These are phyloP conservation scores for Buathra laborator DNA, from an alignment of 2,888 invertebrate genomes.

Conservation along the genomic window DNA sequence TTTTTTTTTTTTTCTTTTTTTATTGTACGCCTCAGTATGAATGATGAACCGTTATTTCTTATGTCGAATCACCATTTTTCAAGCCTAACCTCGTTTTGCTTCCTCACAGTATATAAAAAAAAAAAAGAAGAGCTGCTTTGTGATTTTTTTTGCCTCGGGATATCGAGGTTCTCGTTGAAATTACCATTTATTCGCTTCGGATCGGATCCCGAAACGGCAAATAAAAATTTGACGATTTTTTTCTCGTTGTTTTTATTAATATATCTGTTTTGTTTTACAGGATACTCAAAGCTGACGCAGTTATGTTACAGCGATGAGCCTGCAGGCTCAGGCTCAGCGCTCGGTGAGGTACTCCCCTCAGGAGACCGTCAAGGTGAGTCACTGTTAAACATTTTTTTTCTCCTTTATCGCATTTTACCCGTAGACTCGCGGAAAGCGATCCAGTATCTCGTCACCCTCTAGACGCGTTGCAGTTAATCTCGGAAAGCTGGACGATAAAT, in stretches of 20 bases:
- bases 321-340: slow-evolving; percentile 79
- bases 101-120: not conserved
- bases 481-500: slow-evolving; percentile 41
- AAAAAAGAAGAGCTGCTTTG: no score
- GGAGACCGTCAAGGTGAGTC: slow-evolving; percentile 81
- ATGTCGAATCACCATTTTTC: slow-evolving; percentile 15
- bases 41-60: slow-evolving; percentile 40
- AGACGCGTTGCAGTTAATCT: slow-evolving; percentile 44
- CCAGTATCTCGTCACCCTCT: not conserved
- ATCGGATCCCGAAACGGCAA: no score
- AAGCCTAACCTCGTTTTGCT: not conserved
- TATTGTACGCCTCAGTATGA: slow-evolving; percentile 16
- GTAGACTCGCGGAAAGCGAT: not conserved
- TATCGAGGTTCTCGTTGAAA: no score
- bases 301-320: slow-evolving; percentile 81
- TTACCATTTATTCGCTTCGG: no score
- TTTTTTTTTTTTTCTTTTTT: slow-evolving; percentile 2
- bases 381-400: slow-evolving; percentile 52
- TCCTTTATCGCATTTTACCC: not conserved
- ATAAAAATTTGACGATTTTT: not conserved
- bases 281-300: slow-evolving; percentile 72
- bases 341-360: slow-evolving; percentile 81
- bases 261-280: slow-evolving; percentile 68
- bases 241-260: not conserved
- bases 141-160: no score